Conservation (phyloP, 2,888 invertebrate species). For the Monochamus alternatus region DNA sequence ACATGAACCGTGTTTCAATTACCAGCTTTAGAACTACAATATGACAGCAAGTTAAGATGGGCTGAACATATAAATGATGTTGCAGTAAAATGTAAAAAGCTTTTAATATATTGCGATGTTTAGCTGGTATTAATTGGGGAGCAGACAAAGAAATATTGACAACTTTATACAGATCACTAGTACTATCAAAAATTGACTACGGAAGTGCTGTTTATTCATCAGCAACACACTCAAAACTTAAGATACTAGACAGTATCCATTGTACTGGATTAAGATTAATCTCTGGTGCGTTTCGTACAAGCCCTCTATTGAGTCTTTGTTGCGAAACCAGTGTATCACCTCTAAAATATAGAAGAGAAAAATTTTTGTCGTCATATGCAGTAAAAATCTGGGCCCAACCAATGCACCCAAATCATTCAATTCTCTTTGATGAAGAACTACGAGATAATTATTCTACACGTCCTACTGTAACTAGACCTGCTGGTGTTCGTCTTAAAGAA, state of each 20-base stretch:
- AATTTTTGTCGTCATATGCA: neutral
- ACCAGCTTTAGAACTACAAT: slow-evolving; percentile 7
- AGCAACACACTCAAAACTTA: neutral
- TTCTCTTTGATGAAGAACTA: neutral
- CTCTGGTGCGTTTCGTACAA: slow-evolving; percentile 8
- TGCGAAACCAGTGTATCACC: no score
- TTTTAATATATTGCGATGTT: neutral
- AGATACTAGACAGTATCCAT: neutral
- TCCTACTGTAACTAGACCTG: neutral
- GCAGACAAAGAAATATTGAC: neutral
- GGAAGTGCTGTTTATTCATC: slow-evolving; percentile 8
- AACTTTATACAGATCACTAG: neutral
- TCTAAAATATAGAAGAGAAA: no score
- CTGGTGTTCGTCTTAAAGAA: neutral
- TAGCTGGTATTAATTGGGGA: slow-evolving; percentile 6
- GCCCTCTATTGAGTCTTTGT: neutral
- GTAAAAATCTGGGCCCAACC: neutral
- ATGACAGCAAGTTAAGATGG: slow-evolving; percentile 4
- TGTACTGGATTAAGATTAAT: neutral
- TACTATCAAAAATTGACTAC: slow-evolving; percentile 4
- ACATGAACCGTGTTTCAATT: no score
- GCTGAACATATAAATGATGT: neutral
- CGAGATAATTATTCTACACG: neutral
- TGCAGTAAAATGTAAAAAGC: neutral
- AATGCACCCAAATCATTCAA: neutral